Percentiles rank a stretch among this genome's conserved stretches.
Conservation (phyloP, 2,113 vertebrate species). For the Bufo bufo region DNA sequence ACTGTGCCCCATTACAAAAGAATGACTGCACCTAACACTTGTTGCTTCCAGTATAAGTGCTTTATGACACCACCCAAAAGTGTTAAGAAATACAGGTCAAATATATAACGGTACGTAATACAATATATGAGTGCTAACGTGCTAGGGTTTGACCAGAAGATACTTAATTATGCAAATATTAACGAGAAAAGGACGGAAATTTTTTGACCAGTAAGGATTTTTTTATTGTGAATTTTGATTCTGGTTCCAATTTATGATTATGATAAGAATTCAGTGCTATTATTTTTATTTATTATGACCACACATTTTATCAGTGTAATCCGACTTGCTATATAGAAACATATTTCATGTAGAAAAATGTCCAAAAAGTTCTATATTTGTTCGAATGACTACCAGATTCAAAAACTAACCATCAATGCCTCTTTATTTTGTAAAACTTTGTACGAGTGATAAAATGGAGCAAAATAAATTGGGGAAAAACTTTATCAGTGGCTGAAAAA, state of each 20-base stretch:
- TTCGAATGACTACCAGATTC: background rate
- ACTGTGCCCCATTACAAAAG: constrained; percentile 22
- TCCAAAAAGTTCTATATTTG: background rate
- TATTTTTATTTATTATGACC: background rate
- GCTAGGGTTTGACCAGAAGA: background rate
- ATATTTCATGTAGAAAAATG: background rate
- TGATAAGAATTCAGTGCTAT: background rate
- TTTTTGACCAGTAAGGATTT: no score
- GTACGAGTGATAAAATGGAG: background rate
- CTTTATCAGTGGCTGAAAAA: background rate
- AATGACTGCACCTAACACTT: constrained; percentile 10
- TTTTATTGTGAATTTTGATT: background rate
- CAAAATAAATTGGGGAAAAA: background rate
- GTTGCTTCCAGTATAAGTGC: background rate
- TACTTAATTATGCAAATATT: no score
- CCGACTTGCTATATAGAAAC: background rate
- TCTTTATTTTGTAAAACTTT: background rate
- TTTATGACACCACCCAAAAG: background rate
- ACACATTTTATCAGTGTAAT: background rate
- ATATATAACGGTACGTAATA: background rate
- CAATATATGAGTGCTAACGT: background rate
- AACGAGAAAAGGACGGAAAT: background rate
- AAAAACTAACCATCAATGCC: background rate
- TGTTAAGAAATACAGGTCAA: background rate
- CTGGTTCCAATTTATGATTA: background rate